Conservation (phyloP, 1,140 invertebrate genomes). For the Phenacoccus solenopsis region DNA sequence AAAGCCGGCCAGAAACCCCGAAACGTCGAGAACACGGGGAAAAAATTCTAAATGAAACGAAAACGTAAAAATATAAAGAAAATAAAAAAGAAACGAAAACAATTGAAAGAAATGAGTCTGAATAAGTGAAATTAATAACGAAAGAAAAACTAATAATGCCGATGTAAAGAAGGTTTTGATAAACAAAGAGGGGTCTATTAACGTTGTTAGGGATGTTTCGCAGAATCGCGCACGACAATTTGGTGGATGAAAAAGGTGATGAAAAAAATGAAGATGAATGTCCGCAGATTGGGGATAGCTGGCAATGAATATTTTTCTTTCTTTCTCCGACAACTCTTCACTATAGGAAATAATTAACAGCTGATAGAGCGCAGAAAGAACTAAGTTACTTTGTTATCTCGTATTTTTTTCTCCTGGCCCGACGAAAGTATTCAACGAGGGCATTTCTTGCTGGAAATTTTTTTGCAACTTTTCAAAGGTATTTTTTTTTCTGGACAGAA, state of each 20-base stretch:
- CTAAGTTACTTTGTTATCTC: constrained; percentile 6
- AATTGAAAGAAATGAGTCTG: constrained; percentile 15
- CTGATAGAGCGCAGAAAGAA: constrained; percentile 10
- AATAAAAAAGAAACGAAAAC: constrained; percentile 14
- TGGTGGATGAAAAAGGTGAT: constrained; percentile 10
- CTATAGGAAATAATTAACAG: constrained; percentile 17
- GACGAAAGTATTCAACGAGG: not conserved
- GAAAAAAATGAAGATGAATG: constrained; percentile 16
- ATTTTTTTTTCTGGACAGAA: not conserved
- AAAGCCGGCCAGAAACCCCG: too few species aligned
- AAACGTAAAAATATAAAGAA: constrained; percentile 3
- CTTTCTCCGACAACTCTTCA: constrained; percentile 14
- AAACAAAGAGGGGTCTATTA: constrained; percentile 15
- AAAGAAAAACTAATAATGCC: constrained; percentile 16
- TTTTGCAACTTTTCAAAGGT: constrained; percentile 12
- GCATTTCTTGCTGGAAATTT: constrained; percentile 3
- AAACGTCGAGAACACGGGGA: too few species aligned
- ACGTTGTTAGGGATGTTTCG: constrained; percentile 10
- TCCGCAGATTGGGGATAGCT: constrained; percentile 5
- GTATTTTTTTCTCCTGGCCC: not conserved
- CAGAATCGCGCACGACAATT: not conserved
- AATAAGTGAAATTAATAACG: constrained; percentile 16
- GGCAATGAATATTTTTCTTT: constrained; percentile 10
- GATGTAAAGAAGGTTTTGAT: constrained; percentile 10
- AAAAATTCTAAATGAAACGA: not conserved